phyloP scores from a whole-genome alignment of 2,113 vertebrate species.

The Dicerorhinus sumatrensis region DNA sequence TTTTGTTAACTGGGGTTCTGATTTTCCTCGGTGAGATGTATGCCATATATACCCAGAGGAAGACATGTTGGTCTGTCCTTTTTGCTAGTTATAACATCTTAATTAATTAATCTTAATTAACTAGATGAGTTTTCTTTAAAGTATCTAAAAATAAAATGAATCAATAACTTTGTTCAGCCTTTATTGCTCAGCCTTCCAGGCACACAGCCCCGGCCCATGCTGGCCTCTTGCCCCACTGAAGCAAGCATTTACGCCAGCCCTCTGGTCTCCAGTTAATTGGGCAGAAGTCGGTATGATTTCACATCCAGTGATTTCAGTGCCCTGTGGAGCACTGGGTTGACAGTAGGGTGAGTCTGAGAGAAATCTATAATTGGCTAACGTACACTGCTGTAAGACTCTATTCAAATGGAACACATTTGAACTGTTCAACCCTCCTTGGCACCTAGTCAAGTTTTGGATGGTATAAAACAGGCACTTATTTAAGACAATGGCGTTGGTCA shows the following conservation, averaged over 20 bases:
- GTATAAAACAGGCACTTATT: background rate
- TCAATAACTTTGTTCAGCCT: background rate
- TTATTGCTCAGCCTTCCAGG: background rate
- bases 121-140: background rate
- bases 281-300: background rate
- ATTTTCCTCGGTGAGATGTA: background rate
- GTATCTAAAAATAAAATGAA: conserved; percentile 50
- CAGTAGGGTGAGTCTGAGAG: background rate
- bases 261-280: background rate
- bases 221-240: background rate
- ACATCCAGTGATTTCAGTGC: background rate
- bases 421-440: background rate
- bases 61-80: background rate
- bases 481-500: background rate
- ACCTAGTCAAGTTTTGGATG: background rate
- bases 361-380: background rate
- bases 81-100: conserved; percentile 8
- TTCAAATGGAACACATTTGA: conserved; percentile 20
- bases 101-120: conserved; percentile 42
- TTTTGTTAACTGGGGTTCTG: background rate
- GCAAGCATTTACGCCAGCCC: background rate
- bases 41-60: background rate
- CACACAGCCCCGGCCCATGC: background rate
- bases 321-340: background rate
- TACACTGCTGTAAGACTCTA: background rate